Conservation (phyloP, 2,888 invertebrate species). For the Drosophila peninsularis region DNA sequence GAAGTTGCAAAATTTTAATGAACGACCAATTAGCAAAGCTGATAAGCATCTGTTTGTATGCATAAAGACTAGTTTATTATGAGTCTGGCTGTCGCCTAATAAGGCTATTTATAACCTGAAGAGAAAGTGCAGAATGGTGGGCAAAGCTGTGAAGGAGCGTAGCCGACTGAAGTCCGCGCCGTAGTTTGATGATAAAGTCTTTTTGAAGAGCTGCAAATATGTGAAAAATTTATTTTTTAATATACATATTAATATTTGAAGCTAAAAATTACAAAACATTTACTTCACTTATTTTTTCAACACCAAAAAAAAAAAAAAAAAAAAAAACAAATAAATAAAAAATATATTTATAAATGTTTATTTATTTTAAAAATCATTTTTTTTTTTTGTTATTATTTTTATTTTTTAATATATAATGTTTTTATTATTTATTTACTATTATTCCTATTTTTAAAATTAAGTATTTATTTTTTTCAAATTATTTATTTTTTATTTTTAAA, state of each 20-base stretch:
- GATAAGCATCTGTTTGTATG: not conserved
- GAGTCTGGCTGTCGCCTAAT: not conserved
- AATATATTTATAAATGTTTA: too few relatives aligned
- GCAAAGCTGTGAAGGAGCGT: not conserved
- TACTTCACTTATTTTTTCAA: too few relatives aligned
- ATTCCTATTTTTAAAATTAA: too few relatives aligned
- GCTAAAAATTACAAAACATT: too few relatives aligned
- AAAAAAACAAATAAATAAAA: too few relatives aligned
- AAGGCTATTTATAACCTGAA: constrained; percentile 1
- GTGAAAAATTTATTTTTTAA: not conserved
- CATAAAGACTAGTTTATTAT: not conserved
- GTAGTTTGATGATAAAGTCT: not conserved
- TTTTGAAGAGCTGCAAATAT: not conserved
- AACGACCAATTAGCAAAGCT: constrained; percentile 5
- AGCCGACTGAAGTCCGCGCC: not conserved
- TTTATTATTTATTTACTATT: too few relatives aligned
- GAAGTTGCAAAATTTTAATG: constrained; percentile 1
- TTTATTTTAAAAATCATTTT: too few relatives aligned
- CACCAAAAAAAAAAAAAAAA: too few relatives aligned
- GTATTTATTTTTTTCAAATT: too few relatives aligned
- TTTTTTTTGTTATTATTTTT: too few relatives aligned
- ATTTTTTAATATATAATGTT: too few relatives aligned
- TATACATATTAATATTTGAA: not conserved
- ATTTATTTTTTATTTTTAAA: too few relatives aligned
- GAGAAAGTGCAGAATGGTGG: not conserved